A percentile compares a stretch with the other conserved stretches of the same genome.
Conservation (phyloP, 2,888 invertebrate species). For the Drosophila nigricruria region DNA sequence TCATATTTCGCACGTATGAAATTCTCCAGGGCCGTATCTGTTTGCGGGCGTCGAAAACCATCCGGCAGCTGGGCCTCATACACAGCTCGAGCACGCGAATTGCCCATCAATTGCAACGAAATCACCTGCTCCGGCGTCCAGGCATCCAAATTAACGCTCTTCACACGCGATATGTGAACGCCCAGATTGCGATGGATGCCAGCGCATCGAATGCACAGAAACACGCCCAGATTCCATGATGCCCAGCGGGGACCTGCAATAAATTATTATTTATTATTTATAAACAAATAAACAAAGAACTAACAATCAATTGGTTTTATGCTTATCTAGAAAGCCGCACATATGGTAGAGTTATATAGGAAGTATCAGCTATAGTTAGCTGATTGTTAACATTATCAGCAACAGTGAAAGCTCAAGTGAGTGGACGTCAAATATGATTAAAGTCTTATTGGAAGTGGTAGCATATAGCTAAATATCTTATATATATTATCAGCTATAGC, state of each 20-base stretch:
- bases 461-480: no score
- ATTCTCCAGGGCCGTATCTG: slow-evolving; percentile 95
- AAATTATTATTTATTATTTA: neutral
- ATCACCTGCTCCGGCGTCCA: slow-evolving; percentile 99
- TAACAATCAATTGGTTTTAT: slow-evolving; percentile 1
- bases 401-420: neutral
- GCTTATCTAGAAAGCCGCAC: slow-evolving; percentile 12
- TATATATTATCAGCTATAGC: neutral
- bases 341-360: slow-evolving; percentile 1
- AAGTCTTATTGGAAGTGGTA: neutral
- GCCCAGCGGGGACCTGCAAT: slow-evolving; percentile 98
- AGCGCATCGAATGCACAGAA: slow-evolving; percentile 99
- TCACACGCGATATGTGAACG: slow-evolving; percentile 99
- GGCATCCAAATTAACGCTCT: slow-evolving; percentile 98
- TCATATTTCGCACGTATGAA: slow-evolving; percentile 99
- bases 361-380: neutral
- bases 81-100: slow-evolving; percentile 97
- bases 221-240: slow-evolving; percentile 99
- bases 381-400: slow-evolving; percentile 3
- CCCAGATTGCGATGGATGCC: slow-evolving; percentile 99
- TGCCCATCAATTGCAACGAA: slow-evolving; percentile 98
- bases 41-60: slow-evolving; percentile 97
- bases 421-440: neutral
- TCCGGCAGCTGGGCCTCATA: slow-evolving; percentile 99
- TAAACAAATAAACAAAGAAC: slow-evolving; percentile 1